These are phyloP conservation scores for Tokudaia tokunoshimensis DNA, from an alignment of 2,797 vertebrate genomes.

Conservation along the genomic window DNA sequence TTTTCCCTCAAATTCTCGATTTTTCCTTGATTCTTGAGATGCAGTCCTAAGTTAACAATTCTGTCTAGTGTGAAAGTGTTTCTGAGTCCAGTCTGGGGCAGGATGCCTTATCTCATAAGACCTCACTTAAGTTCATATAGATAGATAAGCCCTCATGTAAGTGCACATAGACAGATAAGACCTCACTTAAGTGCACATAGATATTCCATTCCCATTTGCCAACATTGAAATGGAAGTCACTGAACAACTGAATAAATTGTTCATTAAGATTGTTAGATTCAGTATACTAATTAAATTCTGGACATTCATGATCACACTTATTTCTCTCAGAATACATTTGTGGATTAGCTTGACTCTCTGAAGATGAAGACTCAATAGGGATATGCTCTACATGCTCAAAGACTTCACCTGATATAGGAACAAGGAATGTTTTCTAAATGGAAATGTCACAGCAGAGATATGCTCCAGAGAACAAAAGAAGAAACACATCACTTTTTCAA, in stretches of 20 bases:
- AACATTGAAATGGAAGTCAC: neutral
- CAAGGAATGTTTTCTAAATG: neutral
- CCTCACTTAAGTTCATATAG: neutral
- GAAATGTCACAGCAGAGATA: neutral
- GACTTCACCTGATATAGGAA: neutral
- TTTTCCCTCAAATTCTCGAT: neutral
- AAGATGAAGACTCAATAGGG: neutral
- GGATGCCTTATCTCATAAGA: neutral
- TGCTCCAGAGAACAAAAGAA: neutral
- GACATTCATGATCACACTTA: neutral
- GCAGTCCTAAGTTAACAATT: neutral
- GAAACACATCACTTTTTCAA: neutral
- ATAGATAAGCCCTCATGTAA: neutral
- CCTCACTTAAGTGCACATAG: constrained; percentile 1
- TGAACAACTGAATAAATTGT: constrained; percentile 8
- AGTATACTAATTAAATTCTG: constrained; percentile 38
- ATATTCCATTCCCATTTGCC: constrained; percentile 15
- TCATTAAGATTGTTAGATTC: neutral
- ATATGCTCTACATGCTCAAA: neutral
- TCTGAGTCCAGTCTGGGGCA: neutral
- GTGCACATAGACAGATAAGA: neutral
- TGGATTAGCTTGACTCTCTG: neutral
- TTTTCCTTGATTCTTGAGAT: neutral
- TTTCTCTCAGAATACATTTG: constrained; percentile 1
- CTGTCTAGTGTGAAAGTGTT: neutral